Percentiles rank a stretch among this genome's conserved stretches.
phyloP scores from a whole-genome alignment of 2,113 vertebrate species.

The Baryphthengus martii region DNA sequence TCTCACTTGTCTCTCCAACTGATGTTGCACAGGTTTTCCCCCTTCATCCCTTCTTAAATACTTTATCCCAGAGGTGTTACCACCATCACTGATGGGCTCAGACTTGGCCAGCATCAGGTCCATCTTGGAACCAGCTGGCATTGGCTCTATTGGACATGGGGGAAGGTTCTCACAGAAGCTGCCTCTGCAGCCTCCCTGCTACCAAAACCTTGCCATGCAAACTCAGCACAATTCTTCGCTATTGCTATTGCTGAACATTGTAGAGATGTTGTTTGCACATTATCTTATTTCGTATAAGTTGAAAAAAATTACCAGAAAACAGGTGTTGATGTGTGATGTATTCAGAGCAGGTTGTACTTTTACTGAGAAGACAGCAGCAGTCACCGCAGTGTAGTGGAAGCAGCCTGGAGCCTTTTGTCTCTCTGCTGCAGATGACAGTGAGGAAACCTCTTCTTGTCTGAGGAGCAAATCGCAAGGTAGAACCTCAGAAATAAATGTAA shows the following conservation, averaged over 20 bases:
- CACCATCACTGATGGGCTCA: background rate
- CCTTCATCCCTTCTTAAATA: background rate
- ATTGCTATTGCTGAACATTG: background rate
- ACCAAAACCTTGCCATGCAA: background rate
- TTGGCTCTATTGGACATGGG: fast-evolving
- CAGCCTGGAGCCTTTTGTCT: background rate
- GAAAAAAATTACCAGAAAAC: too few species aligned
- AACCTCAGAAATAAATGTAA: background rate
- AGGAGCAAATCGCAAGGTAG: background rate
- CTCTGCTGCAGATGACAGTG: fast-evolving
- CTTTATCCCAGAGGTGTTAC: background rate
- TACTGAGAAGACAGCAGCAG: background rate
- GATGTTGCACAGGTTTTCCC: too few species aligned
- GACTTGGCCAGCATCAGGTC: too few species aligned
- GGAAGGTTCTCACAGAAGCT: background rate
- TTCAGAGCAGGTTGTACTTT: background rate
- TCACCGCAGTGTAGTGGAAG: background rate
- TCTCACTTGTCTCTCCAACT: too few species aligned
- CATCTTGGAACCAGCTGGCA: background rate
- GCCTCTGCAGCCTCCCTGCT: background rate
- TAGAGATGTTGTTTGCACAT: too few species aligned
- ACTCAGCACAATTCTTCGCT: background rate
- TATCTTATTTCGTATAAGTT: too few species aligned
- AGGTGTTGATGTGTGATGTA: too few species aligned
- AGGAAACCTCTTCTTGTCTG: background rate